Evolutionary conservation across 2,797 vertebrate species (phyloP), one percentile per base, ranked within the genome.

Genomic region (Erithacus rubecula): DNA sequence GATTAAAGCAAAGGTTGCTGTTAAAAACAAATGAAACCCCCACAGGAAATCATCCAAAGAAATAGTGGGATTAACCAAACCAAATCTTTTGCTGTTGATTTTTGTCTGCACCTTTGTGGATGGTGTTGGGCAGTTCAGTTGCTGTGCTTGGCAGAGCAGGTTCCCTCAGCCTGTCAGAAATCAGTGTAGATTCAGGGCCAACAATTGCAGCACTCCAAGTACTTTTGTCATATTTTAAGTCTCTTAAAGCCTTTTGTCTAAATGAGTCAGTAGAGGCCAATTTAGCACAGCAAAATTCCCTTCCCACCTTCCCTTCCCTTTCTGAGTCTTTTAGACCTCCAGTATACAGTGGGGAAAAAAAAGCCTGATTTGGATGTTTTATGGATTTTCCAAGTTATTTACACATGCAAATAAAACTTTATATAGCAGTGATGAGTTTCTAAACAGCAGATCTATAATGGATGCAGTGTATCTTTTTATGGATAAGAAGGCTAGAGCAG

Each of bases 111-210:
- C 39, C 78, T 64, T 67, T 5, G 1, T 43, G 91, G 79, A 15
- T 60, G 60, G 59, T 10, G 5, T 15, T 10, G 16, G 52, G 53
- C 81, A 88, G 60, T 78, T 92, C 63, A 24, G 80, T 77, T 71
- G 58, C 47, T 76, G n/a, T 80, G 72, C 62, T 63, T 94, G 96
- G 94, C 96, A 93, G 72, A 96, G 89, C 96, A 93, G 93, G 65
- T 93, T 87, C 91, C 95, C 81, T 88, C 15, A 63, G 92, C 88
- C 92, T 74, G 53, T 72, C 58, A 7, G 81, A 83, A 78, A 34
- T 90, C 55, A n/a, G 63, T 27, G 58, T 87, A 83, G 84, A 41
- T 94, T 95, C 96, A 96, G 97, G 97, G 97, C 97, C 71, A 76
- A 15, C 84, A 78, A 18, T 51, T 89, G 86, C 96, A 96, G 94